A percentile compares a stretch with the other conserved stretches of the same genome.
These are phyloP conservation scores for Asobara japonica DNA, from an alignment of 1,140 invertebrate genomes.

Conservation along the genomic window DNA sequence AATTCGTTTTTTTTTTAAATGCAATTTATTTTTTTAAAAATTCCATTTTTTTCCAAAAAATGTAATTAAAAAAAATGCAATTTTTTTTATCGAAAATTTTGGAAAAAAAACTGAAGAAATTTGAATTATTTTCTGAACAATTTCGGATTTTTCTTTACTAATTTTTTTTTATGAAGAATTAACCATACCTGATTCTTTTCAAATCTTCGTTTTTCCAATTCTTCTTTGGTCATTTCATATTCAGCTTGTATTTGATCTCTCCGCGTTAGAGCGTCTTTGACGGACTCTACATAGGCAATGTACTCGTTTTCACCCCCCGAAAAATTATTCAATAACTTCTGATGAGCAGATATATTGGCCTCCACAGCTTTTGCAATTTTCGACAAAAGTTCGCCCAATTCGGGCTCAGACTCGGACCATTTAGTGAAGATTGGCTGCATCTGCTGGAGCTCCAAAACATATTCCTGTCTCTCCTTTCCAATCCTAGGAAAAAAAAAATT, in stretches of 20 bases:
- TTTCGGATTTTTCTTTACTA: too few relatives aligned
- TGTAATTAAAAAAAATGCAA: not conserved
- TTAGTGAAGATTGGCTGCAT: constrained; percentile 69
- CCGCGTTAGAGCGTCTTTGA: constrained; percentile 74
- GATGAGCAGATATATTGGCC: constrained; percentile 65
- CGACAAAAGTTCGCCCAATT: constrained; percentile 65
- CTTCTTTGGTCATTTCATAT: constrained; percentile 75
- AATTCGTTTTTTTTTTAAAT: too few relatives aligned
- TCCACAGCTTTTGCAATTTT: constrained; percentile 67
- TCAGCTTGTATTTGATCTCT: constrained; percentile 77
- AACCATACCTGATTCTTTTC: constrained; percentile 73
- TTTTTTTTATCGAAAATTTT: not conserved
- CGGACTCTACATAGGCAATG: constrained; percentile 74
- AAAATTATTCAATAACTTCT: constrained; percentile 65
- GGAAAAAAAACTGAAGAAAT: not conserved
- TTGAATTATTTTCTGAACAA: not conserved
- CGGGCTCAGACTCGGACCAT: constrained; percentile 68
- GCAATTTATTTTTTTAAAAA: constrained; percentile 9
- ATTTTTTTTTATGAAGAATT: too few relatives aligned
- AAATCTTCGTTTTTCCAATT: constrained; percentile 71
- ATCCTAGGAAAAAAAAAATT: too few relatives aligned
- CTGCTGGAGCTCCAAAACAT: constrained; percentile 68
- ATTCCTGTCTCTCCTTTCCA: too few relatives aligned
- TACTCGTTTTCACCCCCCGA: constrained; percentile 75
- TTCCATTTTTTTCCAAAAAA: not conserved